A percentile compares a stretch with the other conserved stretches of the same genome.
These are phyloP conservation scores for Gonioctena quinquepunctata DNA, from an alignment of 1,140 invertebrate genomes.

Conservation along the genomic window DNA sequence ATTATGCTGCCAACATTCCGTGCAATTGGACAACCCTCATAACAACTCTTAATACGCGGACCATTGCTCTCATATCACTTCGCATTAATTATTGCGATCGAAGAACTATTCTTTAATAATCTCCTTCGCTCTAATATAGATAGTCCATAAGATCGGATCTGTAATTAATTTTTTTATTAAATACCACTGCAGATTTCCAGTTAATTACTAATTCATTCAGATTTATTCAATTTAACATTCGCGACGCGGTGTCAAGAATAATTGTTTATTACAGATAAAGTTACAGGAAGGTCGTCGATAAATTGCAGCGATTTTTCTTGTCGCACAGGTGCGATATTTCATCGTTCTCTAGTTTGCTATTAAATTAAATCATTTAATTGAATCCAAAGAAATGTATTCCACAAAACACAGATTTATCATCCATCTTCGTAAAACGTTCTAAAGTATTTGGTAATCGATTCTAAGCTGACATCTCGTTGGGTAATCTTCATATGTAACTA, in stretches of 20 bases:
- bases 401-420: too few species aligned
- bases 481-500: too few species aligned
- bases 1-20: not conserved
- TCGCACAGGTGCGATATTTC: not conserved
- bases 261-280: not conserved
- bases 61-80: constrained; percentile 16
- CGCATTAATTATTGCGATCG: constrained; percentile 17
- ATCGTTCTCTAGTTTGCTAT: too few species aligned
- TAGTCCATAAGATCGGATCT: not conserved
- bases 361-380: too few species aligned
- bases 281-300: not conserved
- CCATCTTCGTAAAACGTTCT: too few species aligned
- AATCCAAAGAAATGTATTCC: too few species aligned
- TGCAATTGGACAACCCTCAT: not conserved
- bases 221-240: constrained; percentile 5
- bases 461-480: too few species aligned
- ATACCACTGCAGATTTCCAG: not conserved
- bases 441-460: too few species aligned
- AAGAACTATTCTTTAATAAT: constrained; percentile 6
- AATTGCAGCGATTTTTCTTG: not conserved
- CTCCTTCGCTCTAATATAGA: not conserved
- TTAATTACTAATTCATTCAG: not conserved
- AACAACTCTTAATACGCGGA: not conserved
- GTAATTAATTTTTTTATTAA: constrained; percentile 6
- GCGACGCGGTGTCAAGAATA: not conserved